These are phyloP conservation scores for Pelecanoides urinatrix DNA, from an alignment of 2,113 vertebrate genomes.

Conservation along the genomic window DNA sequence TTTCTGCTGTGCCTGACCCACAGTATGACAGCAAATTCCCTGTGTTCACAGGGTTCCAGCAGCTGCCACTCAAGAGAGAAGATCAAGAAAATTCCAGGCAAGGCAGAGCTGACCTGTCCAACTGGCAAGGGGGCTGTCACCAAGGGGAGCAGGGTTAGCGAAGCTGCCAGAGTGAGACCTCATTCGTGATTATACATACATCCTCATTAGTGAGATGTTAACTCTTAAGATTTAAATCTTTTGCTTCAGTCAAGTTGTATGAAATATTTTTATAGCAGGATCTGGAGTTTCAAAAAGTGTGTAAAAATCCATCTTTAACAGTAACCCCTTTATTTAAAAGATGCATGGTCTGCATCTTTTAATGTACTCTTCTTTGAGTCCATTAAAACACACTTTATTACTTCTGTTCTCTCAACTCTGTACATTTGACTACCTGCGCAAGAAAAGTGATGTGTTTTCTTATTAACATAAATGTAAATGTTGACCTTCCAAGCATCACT, in stretches of 20 bases:
- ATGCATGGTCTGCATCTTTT: background rate
- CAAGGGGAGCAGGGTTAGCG: background rate
- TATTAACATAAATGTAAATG: background rate
- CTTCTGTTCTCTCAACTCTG: background rate
- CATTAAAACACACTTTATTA: background rate
- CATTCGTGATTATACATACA: background rate
- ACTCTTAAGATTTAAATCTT: background rate
- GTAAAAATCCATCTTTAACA: background rate
- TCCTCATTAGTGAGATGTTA: background rate
- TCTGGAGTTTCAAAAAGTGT: background rate
- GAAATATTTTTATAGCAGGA: background rate
- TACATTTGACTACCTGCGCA: background rate
- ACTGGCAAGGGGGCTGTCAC: background rate
- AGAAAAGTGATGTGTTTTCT: background rate
- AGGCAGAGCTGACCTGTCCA: background rate
- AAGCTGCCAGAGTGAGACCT: background rate
- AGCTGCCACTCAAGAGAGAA: slow-evolving; percentile 23
- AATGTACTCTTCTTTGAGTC: background rate
- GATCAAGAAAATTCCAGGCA: slow-evolving; percentile 49
- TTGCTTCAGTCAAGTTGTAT: background rate
- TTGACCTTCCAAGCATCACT: background rate
- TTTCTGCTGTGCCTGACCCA: background rate
- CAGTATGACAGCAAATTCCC: background rate
- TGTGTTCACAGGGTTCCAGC: background rate
- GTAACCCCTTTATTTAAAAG: background rate